phyloP scores from a whole-genome alignment of 2,797 vertebrate genomes.

The Melopsittacus undulatus region DNA sequence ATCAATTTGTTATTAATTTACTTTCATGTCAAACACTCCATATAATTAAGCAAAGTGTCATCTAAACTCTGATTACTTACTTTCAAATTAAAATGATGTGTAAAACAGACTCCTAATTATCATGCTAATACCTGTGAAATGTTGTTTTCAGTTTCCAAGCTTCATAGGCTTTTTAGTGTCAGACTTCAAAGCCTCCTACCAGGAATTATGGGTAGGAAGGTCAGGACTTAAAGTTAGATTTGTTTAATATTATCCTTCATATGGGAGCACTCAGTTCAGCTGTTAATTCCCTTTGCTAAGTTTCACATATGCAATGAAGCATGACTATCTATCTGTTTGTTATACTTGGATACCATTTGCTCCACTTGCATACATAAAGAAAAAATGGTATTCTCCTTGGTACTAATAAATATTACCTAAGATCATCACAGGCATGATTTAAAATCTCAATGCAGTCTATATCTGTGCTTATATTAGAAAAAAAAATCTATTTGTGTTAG shows the following conservation, averaged over 20 bases:
- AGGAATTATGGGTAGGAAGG: slow-evolving; percentile 53
- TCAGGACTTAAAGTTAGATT: slow-evolving; percentile 39
- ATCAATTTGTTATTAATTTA: slow-evolving; percentile 58
- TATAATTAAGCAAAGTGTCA: slow-evolving; percentile 58
- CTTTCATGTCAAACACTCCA: slow-evolving; percentile 49
- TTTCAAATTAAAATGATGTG: slow-evolving; percentile 39
- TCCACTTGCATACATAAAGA: background rate
- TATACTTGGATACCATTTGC: background rate
- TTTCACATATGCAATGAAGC: slow-evolving; percentile 4
- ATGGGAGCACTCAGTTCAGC: background rate
- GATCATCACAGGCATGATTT: background rate
- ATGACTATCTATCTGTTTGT: background rate
- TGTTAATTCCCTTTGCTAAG: slow-evolving; percentile 42
- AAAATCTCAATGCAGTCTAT: background rate
- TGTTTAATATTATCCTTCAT: slow-evolving; percentile 47
- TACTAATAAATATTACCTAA: background rate
- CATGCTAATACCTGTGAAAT: slow-evolving; percentile 58
- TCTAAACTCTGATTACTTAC: slow-evolving; percentile 56
- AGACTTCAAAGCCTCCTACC: slow-evolving; percentile 54
- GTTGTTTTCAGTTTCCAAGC: slow-evolving; percentile 17
- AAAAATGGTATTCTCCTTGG: background rate
- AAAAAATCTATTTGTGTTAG: background rate
- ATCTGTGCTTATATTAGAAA: background rate
- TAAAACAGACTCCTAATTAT: slow-evolving; percentile 48
- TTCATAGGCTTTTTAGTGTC: background rate